Percentiles rank a stretch among this genome's conserved stretches.
Evolutionary conservation across 2,888 invertebrate genomes (phyloP).

Genomic region (Drosophila multiciliata): DNA sequence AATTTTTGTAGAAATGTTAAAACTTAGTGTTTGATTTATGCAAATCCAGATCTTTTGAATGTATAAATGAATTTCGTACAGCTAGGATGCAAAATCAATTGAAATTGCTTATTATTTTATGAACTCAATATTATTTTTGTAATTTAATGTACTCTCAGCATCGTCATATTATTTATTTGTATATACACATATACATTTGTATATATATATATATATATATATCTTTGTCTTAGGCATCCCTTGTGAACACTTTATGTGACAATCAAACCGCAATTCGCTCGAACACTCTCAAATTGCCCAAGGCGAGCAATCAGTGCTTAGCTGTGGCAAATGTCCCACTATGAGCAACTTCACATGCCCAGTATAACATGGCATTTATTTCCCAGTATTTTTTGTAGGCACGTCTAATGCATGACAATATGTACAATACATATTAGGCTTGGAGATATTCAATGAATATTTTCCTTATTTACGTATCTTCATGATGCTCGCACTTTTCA

Average conservation of each 20-base stretch:
- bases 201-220: neutral
- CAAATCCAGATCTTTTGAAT: neutral
- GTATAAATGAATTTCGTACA: neutral
- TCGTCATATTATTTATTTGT: neutral
- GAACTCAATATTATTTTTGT: neutral
- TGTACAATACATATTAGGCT: neutral
- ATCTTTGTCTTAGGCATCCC: constrained; percentile 11
- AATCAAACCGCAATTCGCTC: constrained; percentile 33
- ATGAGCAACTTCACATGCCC: constrained; percentile 21
- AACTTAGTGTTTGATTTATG: neutral
- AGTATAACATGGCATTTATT: constrained; percentile 12
- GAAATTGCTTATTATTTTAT: neutral
- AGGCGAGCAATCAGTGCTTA: constrained; percentile 8
- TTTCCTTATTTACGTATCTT: neutral
- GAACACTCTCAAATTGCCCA: constrained; percentile 6
- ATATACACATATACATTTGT: neutral
- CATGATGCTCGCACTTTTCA: too few species aligned
- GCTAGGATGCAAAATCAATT: neutral
- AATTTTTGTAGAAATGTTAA: neutral
- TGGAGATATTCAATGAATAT: neutral
- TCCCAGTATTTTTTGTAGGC: constrained; percentile 37
- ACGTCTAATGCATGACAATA: neutral
- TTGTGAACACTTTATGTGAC: constrained; percentile 20
- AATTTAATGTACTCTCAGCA: constrained; percentile 12
- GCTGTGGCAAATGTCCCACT: constrained; percentile 21